Base-by-base conservation (phyloP, 2,113 vertebrate genomes). In the Amazona guildingii region DNA sequence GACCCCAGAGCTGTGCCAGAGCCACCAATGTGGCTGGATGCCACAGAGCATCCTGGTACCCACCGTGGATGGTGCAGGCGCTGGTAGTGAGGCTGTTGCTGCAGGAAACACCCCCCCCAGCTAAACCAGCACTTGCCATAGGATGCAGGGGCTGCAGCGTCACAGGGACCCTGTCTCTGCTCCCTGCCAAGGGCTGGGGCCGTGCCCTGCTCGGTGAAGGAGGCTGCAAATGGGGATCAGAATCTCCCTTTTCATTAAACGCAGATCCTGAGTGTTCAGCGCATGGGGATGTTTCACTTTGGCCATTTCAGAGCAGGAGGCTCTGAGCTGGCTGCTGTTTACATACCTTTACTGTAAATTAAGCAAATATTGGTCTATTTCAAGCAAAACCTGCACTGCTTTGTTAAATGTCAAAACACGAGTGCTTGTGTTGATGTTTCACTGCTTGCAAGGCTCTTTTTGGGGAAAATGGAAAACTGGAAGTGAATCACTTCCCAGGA, bases 51-150 rank as follows among this genome's bases (percentile, higher is more conserved):
- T n/a, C 1, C 1, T 4, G 10, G 27, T 9, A 35, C 33, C 55
- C 37, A 1, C 9, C 24, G 0, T 0, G 2, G 35, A 3, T 10
- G 9, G 2, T 27, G 27, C 28, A 16, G 41, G 39, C 35, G 37
- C 64, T 33, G 55, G 25, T 21, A 20, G 4, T 1, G 4, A 19
- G 14, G 44, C 28, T 10, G 25, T 9, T 25, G 55, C 35, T 70
- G 48, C 23, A 18, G 37, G 39, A 48, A 61, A 49, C 0, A 7
- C 55, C 20, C 17, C 33, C 33, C 21, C 33, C 8, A 39, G 25
- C 19, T 1, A 1, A 70, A 52, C 28, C 66, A 33, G 41, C 3
- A 54, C 11, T 4, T 3, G n/a, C 5, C 6, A 15, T 59, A 23
- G 33, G 57, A 9, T 59, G 57, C 21, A 19, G 48, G 46, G 35